Base-by-base conservation (phyloP, 2,888 invertebrate genomes). In the Candidula unifasciata region DNA sequence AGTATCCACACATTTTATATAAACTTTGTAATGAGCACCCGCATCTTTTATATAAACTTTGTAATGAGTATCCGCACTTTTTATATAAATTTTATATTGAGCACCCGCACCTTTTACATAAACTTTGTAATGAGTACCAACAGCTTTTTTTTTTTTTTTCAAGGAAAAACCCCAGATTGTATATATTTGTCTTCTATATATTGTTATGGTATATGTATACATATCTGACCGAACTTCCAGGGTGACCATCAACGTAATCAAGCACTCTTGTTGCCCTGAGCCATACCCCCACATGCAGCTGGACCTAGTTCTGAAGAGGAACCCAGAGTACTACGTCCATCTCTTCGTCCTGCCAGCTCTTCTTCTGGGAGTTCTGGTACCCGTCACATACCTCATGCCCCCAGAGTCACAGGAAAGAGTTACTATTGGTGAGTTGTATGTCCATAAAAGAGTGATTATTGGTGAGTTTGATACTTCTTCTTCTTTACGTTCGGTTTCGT, bases 401-500 rank as follows among this genome's bases (percentile, higher is more conserved):
- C 98, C 98, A 54, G 99, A 99, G 94, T 98, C 98, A 1, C 98
- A 98, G 71, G 98, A 99, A 94, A 98, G 99, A 95, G 98, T 99
- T 89, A 97, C 98, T 92, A 96, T 99, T 92, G 98, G 98, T 95
- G 97, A 73, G 73, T 73, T 52, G 2, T 21, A 24, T 24, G 10
- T 24, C n/a, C n/a, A n/a, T 10, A 54, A 5, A n/a, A n/a, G 21
- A 5, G n/a, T 2, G 3, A 60, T 21, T 60, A 3, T 5, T 6
- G 0, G n/a, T 13, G 10, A 21, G 21, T 21, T 60, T 5, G 10
- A 13, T 5, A 60, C n/a, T 21, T 5, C 21, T 13, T 24, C 18
- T 24, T 24, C 18, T 3, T 5, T 5, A 5, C 24, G 21, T 6
- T 6, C 5, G 44, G 5, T 44, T 10, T 13, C 44, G 44, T 10